These are phyloP conservation scores for Anguilla obscura DNA, from an alignment of 2,797 vertebrate species.

Conservation along the genomic window DNA sequence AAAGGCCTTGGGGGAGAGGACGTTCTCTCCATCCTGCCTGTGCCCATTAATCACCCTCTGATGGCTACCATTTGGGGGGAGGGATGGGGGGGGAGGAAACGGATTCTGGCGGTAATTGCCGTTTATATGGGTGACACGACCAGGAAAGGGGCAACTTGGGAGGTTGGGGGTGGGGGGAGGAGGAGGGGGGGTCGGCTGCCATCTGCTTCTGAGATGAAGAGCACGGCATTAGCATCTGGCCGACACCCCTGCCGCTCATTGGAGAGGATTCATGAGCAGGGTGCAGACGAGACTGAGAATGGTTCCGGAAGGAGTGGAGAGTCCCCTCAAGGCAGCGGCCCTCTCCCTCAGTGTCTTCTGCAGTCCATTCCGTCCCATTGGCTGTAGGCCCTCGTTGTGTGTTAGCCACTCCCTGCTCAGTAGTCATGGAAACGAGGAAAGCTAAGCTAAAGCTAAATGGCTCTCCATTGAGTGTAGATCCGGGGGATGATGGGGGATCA, in stretches of 20 bases:
- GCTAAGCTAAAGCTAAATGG: neutral
- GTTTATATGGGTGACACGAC: constrained; percentile 30
- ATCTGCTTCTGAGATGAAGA: constrained; percentile 42
- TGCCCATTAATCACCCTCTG: constrained; percentile 36
- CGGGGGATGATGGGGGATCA: no score
- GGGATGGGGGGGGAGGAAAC: neutral
- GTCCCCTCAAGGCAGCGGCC: no score
- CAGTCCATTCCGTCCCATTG: neutral
- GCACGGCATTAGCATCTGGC: constrained; percentile 36
- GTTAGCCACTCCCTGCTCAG: neutral
- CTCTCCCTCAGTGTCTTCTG: neutral
- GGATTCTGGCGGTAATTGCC: constrained; percentile 34
- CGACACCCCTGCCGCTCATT: neutral
- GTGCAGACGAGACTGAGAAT: constrained; percentile 33
- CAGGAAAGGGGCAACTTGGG: constrained; percentile 12
- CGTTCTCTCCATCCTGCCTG: neutral
- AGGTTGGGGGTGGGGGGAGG: neutral
- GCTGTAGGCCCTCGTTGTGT: neutral
- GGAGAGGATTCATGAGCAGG: constrained; percentile 17
- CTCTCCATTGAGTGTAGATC: no score
- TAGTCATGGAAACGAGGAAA: neutral
- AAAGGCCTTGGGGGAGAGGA: neutral
- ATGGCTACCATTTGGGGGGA: constrained; percentile 34
- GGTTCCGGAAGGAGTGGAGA: constrained; percentile 29
- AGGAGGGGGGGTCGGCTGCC: constrained; percentile 1